phyloP scores from a whole-genome alignment of 2,888 invertebrate genomes.

The Gandaritis pyraliata region DNA sequence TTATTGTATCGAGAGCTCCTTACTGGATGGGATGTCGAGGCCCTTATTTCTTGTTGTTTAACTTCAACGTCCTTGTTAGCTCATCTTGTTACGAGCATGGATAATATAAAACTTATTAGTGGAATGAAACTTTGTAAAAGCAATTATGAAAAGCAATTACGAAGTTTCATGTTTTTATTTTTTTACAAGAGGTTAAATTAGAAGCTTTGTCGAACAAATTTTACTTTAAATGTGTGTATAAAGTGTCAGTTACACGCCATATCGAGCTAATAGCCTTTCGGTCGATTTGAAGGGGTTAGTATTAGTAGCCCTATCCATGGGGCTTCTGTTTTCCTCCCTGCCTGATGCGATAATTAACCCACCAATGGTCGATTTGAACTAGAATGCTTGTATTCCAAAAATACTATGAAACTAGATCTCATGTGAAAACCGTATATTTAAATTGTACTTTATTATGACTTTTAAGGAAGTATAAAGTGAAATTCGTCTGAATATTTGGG shows the following conservation, averaged over 20 bases:
- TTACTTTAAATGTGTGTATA: slow-evolving; percentile 8
- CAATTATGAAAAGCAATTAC: slow-evolving; percentile 38
- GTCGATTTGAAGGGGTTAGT: slow-evolving; percentile 29
- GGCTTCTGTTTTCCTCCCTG: slow-evolving; percentile 26
- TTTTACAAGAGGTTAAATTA: slow-evolving; percentile 25
- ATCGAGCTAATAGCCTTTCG: slow-evolving; percentile 29
- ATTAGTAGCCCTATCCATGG: slow-evolving; percentile 26
- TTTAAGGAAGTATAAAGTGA: too few relatives aligned
- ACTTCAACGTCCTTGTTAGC: slow-evolving; percentile 43
- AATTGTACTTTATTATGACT: too few relatives aligned
- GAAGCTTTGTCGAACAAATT: slow-evolving; percentile 28
- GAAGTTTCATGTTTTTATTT: slow-evolving; percentile 24
- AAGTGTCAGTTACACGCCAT: slow-evolving; percentile 28
- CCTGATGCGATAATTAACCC: slow-evolving; percentile 22
- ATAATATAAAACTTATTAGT: slow-evolving; percentile 40
- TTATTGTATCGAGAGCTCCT: slow-evolving; percentile 59
- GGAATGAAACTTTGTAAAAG: slow-evolving; percentile 34
- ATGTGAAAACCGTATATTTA: too few relatives aligned
- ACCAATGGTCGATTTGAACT: slow-evolving; percentile 22
- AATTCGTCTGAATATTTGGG: too few relatives aligned
- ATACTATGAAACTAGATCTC: background rate
- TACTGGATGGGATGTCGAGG: slow-evolving; percentile 47
- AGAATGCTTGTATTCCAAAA: slow-evolving; percentile 2
- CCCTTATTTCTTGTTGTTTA: slow-evolving; percentile 53
- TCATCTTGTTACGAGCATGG: slow-evolving; percentile 37